phyloP scores from a whole-genome alignment of 2,113 vertebrate species.

The Bombycilla garrulus region DNA sequence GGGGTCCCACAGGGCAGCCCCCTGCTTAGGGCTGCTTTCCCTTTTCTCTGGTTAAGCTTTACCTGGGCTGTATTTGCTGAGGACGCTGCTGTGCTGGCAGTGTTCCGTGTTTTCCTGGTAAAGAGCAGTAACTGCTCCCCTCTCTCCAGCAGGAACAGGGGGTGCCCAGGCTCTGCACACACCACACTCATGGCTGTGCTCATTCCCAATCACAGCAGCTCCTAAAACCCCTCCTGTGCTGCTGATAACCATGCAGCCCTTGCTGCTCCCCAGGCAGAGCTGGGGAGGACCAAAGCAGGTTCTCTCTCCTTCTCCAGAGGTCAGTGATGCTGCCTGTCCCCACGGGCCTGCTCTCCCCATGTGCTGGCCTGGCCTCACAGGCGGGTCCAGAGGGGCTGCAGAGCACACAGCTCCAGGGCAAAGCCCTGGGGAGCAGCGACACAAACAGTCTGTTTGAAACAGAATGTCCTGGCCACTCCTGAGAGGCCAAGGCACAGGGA shows the following conservation, averaged over 20 bases:
- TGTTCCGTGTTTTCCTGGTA: not conserved
- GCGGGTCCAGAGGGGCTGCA: not conserved
- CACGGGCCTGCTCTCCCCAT: accelerated
- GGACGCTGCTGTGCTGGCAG: not conserved
- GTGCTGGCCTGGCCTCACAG: not conserved
- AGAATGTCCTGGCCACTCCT: not conserved
- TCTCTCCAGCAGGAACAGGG: not conserved
- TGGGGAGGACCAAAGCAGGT: not conserved
- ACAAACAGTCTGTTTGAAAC: not conserved
- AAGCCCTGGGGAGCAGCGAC: not conserved
- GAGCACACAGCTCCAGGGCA: not conserved
- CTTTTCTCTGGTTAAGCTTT: not conserved
- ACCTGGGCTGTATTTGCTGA: not conserved
- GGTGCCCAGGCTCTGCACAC: not conserved
- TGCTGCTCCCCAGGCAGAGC: not conserved
- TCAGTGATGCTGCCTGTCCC: not conserved
- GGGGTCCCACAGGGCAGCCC: not conserved
- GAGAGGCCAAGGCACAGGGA: not conserved
- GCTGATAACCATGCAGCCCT: accelerated
- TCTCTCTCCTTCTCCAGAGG: not conserved
- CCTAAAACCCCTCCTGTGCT: not conserved
- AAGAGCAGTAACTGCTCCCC: not conserved
- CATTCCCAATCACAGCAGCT: not conserved
- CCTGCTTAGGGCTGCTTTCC: not conserved
- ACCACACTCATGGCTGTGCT: not conserved